Base-by-base conservation (phyloP, 2,797 vertebrate species). In the Pantherophis alleghaniensis region DNA sequence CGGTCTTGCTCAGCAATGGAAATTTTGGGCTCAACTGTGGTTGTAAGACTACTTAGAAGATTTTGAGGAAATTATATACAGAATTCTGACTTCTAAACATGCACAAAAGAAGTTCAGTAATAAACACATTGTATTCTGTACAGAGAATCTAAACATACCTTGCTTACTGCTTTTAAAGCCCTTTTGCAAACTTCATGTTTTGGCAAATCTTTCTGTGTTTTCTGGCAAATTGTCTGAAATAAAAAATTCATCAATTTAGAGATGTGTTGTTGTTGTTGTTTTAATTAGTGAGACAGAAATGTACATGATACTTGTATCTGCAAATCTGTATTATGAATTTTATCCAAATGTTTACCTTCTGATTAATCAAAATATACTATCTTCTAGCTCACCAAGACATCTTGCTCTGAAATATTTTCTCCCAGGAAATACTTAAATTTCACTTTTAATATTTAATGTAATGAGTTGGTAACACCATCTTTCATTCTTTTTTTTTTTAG, bases 191-290 rank as follows among this genome's bases (percentile, higher is more conserved):
- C 96, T 94, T 99, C 98, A 0, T 99, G 99, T 92, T 98, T 98
- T 0, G 96, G 94, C 0, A 98, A 98, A 91, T 99, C 98, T 97
- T 99, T 99, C 0, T 98, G 97, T 0, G 98, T 99, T 97, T 99
- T 99, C 97, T 99, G 99, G 95, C 99, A 99, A 95, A 99, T 99
- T 12, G 99, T 99, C 99, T 99, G 97, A 51, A 98, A 98, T 28
- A 95, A 96, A 97, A 51, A 0, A 1, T 2, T 22, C n/a, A 28
- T 28, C 32, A 79, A 26, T 90, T 94, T 90, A 96, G 87, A 93
- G 55, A 24, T 37, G 28, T 0, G 93, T 3, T 12, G 87, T 87
- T 47, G 47, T 93, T 69, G 47, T 93, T 69, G 22, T 26, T 24
- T 91, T 13, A 55, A 87, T 63, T n/a, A 56, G 3, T 87, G 14